Evolutionary conservation across 2,888 invertebrate species (phyloP).

Genomic region (Metellina segmentata): DNA sequence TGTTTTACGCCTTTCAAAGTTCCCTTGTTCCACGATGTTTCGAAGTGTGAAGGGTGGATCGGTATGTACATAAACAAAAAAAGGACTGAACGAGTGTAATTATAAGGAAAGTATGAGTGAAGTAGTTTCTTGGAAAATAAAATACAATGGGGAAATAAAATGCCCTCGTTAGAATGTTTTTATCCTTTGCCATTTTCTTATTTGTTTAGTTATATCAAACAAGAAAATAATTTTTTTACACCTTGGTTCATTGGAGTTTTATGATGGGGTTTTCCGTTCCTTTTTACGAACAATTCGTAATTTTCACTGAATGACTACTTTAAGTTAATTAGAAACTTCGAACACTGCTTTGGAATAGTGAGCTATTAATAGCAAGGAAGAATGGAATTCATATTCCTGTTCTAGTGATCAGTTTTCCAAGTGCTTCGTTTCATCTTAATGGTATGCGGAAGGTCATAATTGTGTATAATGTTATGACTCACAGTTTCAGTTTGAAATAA

Average conservation of each 20-base stretch:
- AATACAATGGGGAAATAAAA: not conserved
- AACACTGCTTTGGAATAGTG: not conserved
- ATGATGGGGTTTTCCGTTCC: not conserved
- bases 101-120: conserved; percentile 19
- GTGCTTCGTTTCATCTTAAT: not conserved
- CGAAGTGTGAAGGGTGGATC: conserved; percentile 11
- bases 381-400: not conserved
- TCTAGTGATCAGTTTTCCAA: not conserved
- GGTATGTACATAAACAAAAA: not conserved
- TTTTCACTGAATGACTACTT: not conserved
- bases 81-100: conserved; percentile 11
- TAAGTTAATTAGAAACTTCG: not conserved
- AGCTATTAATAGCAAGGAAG: not conserved
- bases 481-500: not conserved
- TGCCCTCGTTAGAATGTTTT: not conserved
- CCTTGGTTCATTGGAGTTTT: not conserved
- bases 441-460: not conserved
- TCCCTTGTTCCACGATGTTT: conserved; percentile 20
- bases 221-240: not conserved
- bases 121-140: conserved; percentile 16
- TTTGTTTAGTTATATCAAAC: not conserved
- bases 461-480: not conserved
- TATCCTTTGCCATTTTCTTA: not conserved
- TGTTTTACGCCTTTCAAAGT: conserved; percentile 14
- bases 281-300: not conserved